phyloP scores from a whole-genome alignment of 2,888 invertebrate genomes.

The Drosophila helvetica region DNA sequence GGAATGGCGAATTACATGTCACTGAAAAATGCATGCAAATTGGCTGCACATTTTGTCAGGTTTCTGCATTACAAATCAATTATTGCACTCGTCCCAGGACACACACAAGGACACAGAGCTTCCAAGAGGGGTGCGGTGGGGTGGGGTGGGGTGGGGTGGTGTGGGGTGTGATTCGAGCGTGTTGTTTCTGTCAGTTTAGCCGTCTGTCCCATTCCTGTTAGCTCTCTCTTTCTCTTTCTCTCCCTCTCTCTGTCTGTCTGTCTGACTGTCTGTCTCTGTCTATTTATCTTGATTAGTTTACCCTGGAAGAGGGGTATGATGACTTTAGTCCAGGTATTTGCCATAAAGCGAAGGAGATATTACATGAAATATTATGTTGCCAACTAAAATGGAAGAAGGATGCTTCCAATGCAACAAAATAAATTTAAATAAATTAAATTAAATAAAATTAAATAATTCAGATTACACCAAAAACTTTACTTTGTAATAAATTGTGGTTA shows the following conservation, averaged over 20 bases:
- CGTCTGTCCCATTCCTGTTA: constrained; percentile 31
- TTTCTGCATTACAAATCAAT: constrained; percentile 80
- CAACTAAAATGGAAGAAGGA: no score
- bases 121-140: background rate
- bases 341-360: no score
- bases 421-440: no score
- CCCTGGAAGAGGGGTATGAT: background rate
- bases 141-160: background rate
- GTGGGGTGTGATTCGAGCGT: background rate
- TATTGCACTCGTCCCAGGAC: constrained; percentile 53
- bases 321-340: no score
- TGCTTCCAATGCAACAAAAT: no score
- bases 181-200: constrained; percentile 5
- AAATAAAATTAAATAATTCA: no score
- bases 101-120: constrained; percentile 23
- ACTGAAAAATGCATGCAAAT: constrained; percentile 31
- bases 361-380: no score
- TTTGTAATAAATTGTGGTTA: no score
- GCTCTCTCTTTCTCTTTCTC: background rate
- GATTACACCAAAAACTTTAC: no score
- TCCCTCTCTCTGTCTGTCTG: background rate
- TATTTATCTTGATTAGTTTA: background rate
- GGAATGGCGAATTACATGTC: constrained; percentile 21
- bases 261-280: background rate
- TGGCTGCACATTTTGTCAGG: constrained; percentile 33